phyloP scores from a whole-genome alignment of 2,797 vertebrate species.

The Catharus ustulatus region DNA sequence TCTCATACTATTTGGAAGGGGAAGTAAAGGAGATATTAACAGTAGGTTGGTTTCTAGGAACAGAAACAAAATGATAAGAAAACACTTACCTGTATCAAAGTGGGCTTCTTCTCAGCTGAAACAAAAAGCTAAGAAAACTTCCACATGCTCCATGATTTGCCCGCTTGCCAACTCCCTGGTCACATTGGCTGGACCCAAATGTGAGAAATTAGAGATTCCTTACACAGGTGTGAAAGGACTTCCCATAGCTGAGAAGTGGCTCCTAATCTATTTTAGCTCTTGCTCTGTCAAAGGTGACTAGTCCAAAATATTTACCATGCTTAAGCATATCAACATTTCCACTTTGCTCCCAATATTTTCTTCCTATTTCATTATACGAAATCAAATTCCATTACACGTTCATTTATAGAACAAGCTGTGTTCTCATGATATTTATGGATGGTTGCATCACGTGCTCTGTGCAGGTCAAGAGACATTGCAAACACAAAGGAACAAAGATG shows the following conservation, averaged over 20 bases:
- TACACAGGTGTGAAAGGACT: neutral
- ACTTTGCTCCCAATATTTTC: neutral
- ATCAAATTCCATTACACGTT: neutral
- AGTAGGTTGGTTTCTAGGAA: neutral
- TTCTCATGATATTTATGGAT: neutral
- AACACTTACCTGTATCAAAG: neutral
- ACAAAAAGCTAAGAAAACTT: neutral
- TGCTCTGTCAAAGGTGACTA: neutral
- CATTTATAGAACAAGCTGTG: slow-evolving; percentile 21
- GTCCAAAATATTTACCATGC: neutral
- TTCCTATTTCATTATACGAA: neutral
- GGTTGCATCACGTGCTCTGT: neutral
- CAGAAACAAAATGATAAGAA: neutral
- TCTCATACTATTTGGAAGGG: neutral
- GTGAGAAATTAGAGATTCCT: neutral
- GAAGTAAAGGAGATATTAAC: neutral
- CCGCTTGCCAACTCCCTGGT: neutral
- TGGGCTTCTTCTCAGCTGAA: neutral
- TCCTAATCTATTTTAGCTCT: neutral
- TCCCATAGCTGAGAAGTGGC: neutral
- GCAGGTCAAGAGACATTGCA: neutral
- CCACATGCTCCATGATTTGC: neutral
- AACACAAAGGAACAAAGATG: neutral
- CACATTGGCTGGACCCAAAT: neutral
- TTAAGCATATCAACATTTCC: neutral